These are phyloP conservation scores for Gryon sp. DNA, from an alignment of 1,140 invertebrate species.

Conservation along the genomic window DNA sequence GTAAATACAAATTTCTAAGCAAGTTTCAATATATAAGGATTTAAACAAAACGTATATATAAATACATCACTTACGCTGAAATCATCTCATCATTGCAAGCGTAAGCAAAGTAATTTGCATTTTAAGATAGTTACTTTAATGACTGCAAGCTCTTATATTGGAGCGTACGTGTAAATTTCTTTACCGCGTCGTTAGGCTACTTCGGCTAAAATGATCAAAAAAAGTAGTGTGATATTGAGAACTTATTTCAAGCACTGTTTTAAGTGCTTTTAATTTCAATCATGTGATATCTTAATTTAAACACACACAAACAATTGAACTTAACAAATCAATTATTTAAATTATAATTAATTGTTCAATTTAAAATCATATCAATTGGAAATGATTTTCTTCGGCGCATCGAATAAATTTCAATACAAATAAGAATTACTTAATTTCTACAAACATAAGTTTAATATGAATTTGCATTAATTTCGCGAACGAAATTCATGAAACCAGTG, in stretches of 20 bases:
- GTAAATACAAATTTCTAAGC: constrained; percentile 26
- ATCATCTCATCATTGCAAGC: constrained; percentile 63
- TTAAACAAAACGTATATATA: constrained; percentile 62
- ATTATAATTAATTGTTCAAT: no score
- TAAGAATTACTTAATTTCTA: no score
- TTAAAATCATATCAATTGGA: no score
- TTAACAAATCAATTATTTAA: no score
- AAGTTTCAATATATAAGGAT: constrained; percentile 16
- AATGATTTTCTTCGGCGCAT: no score
- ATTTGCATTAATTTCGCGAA: no score
- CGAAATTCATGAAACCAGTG: no score
- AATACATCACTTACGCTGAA: constrained; percentile 62
- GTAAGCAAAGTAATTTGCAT: constrained; percentile 55
- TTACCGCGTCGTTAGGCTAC: constrained; percentile 58
- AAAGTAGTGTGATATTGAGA: constrained; percentile 42
- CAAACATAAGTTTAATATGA: no score
- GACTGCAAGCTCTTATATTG: constrained; percentile 43
- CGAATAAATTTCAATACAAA: no score
- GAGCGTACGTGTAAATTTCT: constrained; percentile 43
- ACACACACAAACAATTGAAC: no score
- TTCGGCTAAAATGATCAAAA: constrained; percentile 65
- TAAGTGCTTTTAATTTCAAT: constrained; percentile 78
- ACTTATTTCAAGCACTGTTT: constrained; percentile 76
- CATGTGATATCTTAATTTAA: constrained; percentile 73
- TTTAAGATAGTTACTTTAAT: constrained; percentile 54